Percentiles rank a stretch among this genome's conserved stretches.
Evolutionary conservation across 2,888 invertebrate species (phyloP).

Genomic region (Volucella zonaria): DNA sequence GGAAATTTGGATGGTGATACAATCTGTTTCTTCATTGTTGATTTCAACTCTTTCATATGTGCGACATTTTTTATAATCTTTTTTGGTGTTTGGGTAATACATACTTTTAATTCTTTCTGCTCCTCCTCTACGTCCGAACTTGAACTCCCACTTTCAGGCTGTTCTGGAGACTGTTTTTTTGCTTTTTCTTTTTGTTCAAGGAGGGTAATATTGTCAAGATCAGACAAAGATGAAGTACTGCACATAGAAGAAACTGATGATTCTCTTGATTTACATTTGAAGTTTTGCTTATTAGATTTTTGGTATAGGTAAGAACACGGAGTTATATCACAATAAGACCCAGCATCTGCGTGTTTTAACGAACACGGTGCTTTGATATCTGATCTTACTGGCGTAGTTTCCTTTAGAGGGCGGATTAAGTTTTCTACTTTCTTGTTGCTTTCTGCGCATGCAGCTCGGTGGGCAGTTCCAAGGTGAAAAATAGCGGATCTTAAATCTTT

Average conservation of each 20-base stretch:
- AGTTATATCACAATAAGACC: background rate
- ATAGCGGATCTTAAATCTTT: conserved; percentile 78
- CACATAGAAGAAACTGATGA: background rate
- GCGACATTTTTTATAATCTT: background rate
- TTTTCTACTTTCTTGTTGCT: conserved; percentile 72
- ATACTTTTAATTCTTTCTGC: too few relatives aligned
- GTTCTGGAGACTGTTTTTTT: background rate
- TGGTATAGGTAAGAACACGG: conserved; percentile 4
- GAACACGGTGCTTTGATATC: conserved; percentile 38
- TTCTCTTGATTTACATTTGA: background rate
- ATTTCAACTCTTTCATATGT: background rate
- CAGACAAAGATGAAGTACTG: conserved; percentile 14
- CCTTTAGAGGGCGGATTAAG: background rate
- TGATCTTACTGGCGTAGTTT: background rate
- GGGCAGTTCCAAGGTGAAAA: conserved; percentile 80
- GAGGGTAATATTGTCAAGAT: background rate
- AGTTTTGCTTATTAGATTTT: conserved; percentile 3
- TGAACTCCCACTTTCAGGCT: background rate
- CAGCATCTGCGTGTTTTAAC: background rate
- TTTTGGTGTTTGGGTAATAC: background rate
- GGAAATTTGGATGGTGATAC: conserved; percentile 1
- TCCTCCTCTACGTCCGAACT: background rate
- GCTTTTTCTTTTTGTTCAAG: background rate
- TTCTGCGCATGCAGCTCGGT: conserved; percentile 78
- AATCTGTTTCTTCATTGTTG: background rate